Evolutionary conservation across 2,113 vertebrate genomes (phyloP).

Genomic region (Ivindomyrus marchei): DNA sequence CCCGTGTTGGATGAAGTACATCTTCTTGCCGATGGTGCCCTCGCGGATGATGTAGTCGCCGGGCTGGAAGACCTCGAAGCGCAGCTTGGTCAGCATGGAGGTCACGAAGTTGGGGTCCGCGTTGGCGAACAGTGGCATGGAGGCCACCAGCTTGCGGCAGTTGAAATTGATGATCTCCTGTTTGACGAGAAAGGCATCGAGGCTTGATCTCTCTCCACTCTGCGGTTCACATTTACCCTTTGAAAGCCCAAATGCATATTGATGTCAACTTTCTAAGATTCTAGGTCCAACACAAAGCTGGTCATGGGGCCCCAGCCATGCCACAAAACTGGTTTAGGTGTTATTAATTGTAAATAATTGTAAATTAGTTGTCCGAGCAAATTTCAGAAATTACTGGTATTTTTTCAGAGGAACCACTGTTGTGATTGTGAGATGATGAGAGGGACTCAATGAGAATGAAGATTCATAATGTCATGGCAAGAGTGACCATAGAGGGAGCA

Average conservation of each 20-base stretch:
- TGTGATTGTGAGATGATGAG: neutral
- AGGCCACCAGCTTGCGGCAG: conserved; percentile 91
- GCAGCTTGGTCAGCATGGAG: conserved; percentile 92
- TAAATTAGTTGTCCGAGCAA: neutral
- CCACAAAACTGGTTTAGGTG: neutral
- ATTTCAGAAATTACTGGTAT: neutral
- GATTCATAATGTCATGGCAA: neutral
- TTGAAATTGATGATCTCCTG: conserved; percentile 99
- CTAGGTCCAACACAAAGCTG: neutral
- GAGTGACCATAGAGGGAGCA: neutral
- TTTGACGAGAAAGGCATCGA: neutral
- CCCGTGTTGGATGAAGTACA: conserved; percentile 98
- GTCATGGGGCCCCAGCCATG: neutral
- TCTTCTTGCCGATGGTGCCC: conserved; percentile 93
- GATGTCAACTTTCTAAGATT: neutral
- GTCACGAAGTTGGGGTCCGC: conserved; percentile 97
- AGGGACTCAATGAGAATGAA: neutral
- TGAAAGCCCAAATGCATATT: neutral
- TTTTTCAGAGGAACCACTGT: neutral
- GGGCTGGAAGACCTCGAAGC: conserved; percentile 92
- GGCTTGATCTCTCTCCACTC: neutral
- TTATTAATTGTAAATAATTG: neutral
- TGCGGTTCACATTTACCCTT: neutral
- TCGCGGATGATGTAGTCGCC: conserved; percentile 90
- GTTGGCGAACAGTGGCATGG: conserved; percentile 95